Base-by-base conservation (phyloP, 2,113 vertebrate species). In the Orcinus orca region DNA sequence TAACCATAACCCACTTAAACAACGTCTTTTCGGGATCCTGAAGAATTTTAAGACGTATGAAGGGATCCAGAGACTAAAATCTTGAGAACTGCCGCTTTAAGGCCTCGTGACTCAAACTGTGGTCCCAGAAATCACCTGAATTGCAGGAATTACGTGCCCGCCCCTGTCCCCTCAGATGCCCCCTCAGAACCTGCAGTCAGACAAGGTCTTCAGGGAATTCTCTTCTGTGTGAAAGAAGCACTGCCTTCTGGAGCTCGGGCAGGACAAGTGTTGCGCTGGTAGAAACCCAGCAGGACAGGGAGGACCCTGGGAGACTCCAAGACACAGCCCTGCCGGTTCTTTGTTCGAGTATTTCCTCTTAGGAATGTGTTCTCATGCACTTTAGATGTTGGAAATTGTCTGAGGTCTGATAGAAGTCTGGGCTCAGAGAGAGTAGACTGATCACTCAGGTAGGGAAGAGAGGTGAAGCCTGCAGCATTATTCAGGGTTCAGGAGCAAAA, bases 261-360 rank as follows among this genome's bases (percentile, higher is more conserved):
- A n/a, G 38, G 17, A 58, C 1, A 5, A 1, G 10, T 1, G 6
- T 26, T 8, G 2, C 3, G 6, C 6, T 25, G 3, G 25, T 36
- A 17, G 50, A n/a, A 47, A 8, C 23, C 38, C 18, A 10, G 8
- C 1, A 6, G 38, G 50, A 70, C 8, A 62, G 53, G 50, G 21
- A 23, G 36, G 8, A 15, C 31, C 0, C 2, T 10, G 9, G 38
- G 77, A 86, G 21, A 7, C 50, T 29, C 26, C 12, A 1, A 15
- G 36, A 73, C 23, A 1, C 31, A 81, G 44, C 71, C 65, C 71
- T 31, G 21, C 21, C 41, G n/a, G 74, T 79, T 55, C 12, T 31
- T 15, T 68, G 17, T 60, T 33, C 41, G 47, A 20, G 26, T 20
- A 3, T 87, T 44, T 31, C n/a, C 33, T 41, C 31, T 23, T 33